Conservation (phyloP, 2,888 invertebrate species). For the Zele albiditarsus region DNA sequence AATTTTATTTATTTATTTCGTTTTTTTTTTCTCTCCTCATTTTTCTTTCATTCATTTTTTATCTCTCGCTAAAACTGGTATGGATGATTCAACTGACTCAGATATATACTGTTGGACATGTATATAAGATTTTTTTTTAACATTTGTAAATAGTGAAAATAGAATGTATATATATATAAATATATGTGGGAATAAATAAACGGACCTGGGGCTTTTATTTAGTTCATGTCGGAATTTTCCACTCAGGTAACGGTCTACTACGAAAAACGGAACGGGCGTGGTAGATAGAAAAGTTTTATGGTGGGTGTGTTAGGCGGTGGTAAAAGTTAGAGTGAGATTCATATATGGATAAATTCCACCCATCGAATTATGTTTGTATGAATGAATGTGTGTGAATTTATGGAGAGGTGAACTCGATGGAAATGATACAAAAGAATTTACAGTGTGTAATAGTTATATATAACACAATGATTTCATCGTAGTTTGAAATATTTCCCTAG, state of each 20-base stretch:
- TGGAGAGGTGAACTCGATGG: background rate
- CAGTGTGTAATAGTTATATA: no score
- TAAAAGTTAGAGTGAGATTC: slow-evolving; percentile 26
- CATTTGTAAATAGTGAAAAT: background rate
- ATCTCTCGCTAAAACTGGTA: background rate
- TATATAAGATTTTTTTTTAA: background rate
- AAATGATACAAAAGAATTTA: no score
- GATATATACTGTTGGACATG: background rate
- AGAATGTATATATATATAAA: background rate
- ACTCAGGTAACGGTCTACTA: background rate
- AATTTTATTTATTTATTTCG: background rate
- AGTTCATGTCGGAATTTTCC: background rate
- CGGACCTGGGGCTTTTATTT: background rate
- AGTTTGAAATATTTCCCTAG: no score
- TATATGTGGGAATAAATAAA: background rate
- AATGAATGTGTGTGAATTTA: slow-evolving; percentile 1
- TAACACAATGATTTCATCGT: no score
- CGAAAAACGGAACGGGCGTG: background rate
- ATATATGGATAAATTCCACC: slow-evolving; percentile 28
- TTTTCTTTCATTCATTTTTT: background rate
- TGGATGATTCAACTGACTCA: background rate
- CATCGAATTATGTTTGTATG: slow-evolving; percentile 35
- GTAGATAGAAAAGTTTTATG: slow-evolving; percentile 35
- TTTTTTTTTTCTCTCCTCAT: background rate
- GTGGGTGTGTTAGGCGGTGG: slow-evolving; percentile 20